Evolutionary conservation across 1,140 invertebrate species (phyloP).

Genomic region (Campoletis sonorensis): DNA sequence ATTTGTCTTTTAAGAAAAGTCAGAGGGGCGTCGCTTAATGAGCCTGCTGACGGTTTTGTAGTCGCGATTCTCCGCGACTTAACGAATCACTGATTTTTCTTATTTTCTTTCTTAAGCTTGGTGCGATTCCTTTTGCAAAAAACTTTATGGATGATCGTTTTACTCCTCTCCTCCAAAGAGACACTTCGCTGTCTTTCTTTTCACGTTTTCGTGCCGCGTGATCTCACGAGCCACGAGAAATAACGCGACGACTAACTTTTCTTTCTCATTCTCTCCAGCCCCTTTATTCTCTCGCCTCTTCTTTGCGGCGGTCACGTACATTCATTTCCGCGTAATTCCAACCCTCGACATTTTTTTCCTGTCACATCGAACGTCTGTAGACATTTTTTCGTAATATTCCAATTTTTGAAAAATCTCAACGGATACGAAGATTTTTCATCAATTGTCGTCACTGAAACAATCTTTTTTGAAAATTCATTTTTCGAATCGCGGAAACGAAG

Average conservation of each 20-base stretch:
- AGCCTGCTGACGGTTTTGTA: background rate
- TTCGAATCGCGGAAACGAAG: no score
- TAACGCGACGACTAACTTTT: background rate
- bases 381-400: background rate
- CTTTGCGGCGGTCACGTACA: slow-evolving; percentile 31
- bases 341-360: background rate
- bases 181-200: slow-evolving; percentile 7
- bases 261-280: background rate
- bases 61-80: background rate
- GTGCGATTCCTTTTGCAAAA: slow-evolving; percentile 3
- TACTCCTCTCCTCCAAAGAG: background rate
- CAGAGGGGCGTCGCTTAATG: slow-evolving; percentile 36
- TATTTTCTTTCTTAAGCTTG: background rate
- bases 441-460: no score
- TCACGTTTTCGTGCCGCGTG: background rate
- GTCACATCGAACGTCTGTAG: no score
- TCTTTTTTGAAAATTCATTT: no score
- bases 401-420: no score
- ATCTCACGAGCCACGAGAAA: slow-evolving; percentile 17
- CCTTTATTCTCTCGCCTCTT: background rate
- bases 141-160: slow-evolving; percentile 33
- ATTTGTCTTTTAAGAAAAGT: slow-evolving; percentile 34
- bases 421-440: no score
- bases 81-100: slow-evolving; percentile 30
- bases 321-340: background rate